Evolutionary conservation across 2,113 vertebrate species (phyloP).

Genomic region (Podiceps cristatus): DNA sequence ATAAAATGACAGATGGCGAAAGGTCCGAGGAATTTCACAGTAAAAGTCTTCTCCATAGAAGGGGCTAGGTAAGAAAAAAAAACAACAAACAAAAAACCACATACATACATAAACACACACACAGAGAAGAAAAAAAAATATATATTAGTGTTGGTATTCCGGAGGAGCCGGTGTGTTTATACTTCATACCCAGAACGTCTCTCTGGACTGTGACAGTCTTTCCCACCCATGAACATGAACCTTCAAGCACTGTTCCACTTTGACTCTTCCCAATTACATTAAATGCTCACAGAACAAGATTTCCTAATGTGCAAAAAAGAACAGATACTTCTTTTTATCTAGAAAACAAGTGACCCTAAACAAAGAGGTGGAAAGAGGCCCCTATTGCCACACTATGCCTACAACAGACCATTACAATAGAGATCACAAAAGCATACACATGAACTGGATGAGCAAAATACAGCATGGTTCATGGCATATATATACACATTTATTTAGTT

Average conservation of each 20-base stretch:
- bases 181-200: background rate
- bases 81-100: background rate
- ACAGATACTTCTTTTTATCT: background rate
- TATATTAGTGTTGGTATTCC: constrained; percentile 19
- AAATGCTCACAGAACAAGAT: background rate
- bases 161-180: background rate
- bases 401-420: background rate
- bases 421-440: background rate
- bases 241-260: background rate
- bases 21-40: constrained; percentile 98
- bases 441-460: background rate
- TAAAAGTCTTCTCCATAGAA: constrained; percentile 99
- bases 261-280: background rate
- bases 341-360: background rate
- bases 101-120: constrained; percentile 24
- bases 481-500: background rate
- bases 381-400: background rate
- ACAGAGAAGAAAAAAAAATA: background rate
- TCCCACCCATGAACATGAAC: background rate
- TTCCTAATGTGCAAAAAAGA: background rate
- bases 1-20: constrained; percentile 97
- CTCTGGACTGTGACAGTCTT: background rate
- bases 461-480: background rate
- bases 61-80: constrained; percentile 80
- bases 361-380: background rate